These are phyloP conservation scores for Epinephelus fuscoguttatus DNA, from an alignment of 2,113 vertebrate genomes.

Conservation along the genomic window DNA sequence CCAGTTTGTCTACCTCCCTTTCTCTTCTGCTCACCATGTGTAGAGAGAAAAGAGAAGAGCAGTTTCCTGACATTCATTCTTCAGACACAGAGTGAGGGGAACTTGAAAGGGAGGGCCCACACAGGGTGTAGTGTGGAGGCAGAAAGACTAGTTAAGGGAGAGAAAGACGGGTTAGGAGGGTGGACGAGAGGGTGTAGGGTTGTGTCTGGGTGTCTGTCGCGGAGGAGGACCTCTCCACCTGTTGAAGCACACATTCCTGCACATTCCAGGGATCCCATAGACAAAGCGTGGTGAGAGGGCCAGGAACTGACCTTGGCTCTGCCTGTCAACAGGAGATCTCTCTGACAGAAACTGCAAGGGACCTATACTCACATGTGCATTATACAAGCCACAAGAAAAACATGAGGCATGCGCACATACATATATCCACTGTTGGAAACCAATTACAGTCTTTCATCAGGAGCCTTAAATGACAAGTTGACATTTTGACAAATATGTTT, in stretches of 20 bases:
- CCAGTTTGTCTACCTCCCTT: conserved; percentile 26
- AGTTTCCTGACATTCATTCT: conserved; percentile 73
- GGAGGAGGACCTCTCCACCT: conserved; percentile 70
- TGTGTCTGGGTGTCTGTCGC: conserved; percentile 59
- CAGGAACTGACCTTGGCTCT: conserved; percentile 79
- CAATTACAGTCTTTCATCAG: not conserved
- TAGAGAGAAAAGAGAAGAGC: conserved; percentile 48
- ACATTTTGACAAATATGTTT: not conserved
- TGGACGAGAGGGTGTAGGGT: not conserved
- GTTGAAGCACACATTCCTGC: conserved; percentile 74
- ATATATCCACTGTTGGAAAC: conserved; percentile 2
- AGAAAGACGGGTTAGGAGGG: not conserved
- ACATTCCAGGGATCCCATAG: conserved; percentile 72
- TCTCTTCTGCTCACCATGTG: conserved; percentile 25
- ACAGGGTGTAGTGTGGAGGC: not conserved
- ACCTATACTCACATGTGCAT: conserved; percentile 40
- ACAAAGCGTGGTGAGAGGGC: conserved; percentile 81
- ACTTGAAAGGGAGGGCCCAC: conserved; percentile 12
- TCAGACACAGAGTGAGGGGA: conserved; percentile 26
- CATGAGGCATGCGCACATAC: not conserved
- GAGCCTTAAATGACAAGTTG: not conserved
- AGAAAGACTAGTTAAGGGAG: conserved; percentile 13
- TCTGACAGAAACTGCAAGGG: conserved; percentile 68
- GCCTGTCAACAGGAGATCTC: conserved; percentile 79
- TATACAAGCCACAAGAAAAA: conserved; percentile 45